Base-by-base conservation (phyloP, 53 echinoderm and acorn worm species). In the Stichopus horrens region DNA sequence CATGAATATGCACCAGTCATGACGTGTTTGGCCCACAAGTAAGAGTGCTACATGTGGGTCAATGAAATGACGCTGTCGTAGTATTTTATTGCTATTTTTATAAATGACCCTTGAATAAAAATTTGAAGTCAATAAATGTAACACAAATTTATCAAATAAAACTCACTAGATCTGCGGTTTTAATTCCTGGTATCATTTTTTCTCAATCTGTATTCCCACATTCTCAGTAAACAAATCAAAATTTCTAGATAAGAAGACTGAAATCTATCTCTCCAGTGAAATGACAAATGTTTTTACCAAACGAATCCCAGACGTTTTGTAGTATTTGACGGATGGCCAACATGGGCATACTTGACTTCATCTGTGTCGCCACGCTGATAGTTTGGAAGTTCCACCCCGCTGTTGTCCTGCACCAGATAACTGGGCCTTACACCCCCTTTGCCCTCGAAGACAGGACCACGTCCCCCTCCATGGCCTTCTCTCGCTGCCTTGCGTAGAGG, bases 371-470 rank as follows among this genome's bases (percentile, higher is more conserved):
- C 95, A 10, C 90, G 89, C 76, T 97, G 97, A 83, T 97, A 97
- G 76, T 93, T 92, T 13, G 97, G 97, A 67, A 97, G 80, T 73
- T 97, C 97, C 7, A 97, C 95, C 3, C 93, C 97, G 11, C 86
- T 66, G 23, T 92, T 90, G 80, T 97, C 97, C 11, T 97, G 89
- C 68, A 94, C 93, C 52, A 97, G 82, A 77, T 97, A 97, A 79
- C 97, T 97, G 7, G 97, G 97, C 9, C 97, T 77, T 76, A 97
- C 92, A 23, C 97, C 97, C 9, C 97, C 97, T 86, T 95, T 97
- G 5, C 97, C 97, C 55, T 97, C 97, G 89, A 95, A 97, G 73
- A 97, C 95, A 5, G 97, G 97, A 23, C 97, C 97, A 9, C 89
- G 88, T 8, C 97, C 97, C 4, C 97, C 97, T 5, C 97, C 97